A percentile compares a stretch with the other conserved stretches of the same genome.
Evolutionary conservation across 2,113 vertebrate species (phyloP).

Genomic region (Microtus richardsoni): DNA sequence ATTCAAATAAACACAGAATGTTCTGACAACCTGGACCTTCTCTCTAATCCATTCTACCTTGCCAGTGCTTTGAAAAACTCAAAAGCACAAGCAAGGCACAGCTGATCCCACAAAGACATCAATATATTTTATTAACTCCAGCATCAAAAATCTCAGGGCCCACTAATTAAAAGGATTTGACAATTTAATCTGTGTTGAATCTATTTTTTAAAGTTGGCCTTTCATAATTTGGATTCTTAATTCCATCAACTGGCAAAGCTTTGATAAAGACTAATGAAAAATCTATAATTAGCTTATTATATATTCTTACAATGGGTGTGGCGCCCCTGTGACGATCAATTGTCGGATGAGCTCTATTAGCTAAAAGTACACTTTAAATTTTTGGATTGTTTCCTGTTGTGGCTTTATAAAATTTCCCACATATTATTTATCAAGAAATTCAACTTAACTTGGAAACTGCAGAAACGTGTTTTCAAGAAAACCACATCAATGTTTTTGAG

Average conservation of each 20-base stretch:
- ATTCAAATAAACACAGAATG: slow-evolving; percentile 58
- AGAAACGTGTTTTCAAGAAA: not conserved
- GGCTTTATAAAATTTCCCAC: not conserved
- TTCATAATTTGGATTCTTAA: not conserved
- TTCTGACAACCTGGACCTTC: not conserved
- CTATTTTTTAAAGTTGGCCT: not conserved
- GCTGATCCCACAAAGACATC: not conserved
- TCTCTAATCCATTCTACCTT: not conserved
- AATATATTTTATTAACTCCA: slow-evolving; percentile 11
- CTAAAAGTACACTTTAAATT: not conserved
- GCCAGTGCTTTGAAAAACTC: not conserved
- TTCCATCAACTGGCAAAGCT: not conserved
- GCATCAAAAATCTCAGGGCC: not conserved
- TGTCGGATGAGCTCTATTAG: not conserved
- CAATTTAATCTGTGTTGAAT: not conserved
- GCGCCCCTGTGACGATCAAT: not conserved
- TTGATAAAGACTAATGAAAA: not conserved
- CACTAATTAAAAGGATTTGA: not conserved
- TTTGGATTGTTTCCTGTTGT: slow-evolving; percentile 2
- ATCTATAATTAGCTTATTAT: not conserved
- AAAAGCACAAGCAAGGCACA: not conserved
- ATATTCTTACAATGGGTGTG: not conserved
- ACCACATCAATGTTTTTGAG: not conserved
- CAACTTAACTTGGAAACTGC: not conserved
- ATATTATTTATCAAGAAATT: not conserved